phyloP scores from a whole-genome alignment of 2,888 invertebrate genomes.

The Tenthredo distinguenda region DNA sequence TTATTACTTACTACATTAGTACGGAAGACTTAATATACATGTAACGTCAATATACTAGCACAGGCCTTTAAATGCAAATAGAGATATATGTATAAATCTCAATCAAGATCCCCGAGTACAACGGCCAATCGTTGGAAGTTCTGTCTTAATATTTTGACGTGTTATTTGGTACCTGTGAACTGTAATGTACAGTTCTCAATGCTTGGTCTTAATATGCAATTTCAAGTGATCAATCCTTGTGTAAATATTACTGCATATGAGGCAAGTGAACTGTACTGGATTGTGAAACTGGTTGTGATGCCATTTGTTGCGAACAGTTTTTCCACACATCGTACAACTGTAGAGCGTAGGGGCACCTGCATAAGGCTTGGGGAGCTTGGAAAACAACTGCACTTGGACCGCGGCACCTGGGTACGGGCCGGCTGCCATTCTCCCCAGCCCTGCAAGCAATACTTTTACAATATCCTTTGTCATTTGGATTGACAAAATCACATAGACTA shows the following conservation, averaged over 20 bases:
- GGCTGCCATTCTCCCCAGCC: slow-evolving; percentile 39
- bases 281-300: slow-evolving; percentile 61
- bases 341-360: slow-evolving; percentile 38
- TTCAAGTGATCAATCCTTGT: slow-evolving; percentile 69
- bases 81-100: not conserved
- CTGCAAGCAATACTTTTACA: slow-evolving; percentile 47
- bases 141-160: slow-evolving; percentile 25
- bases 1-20: slow-evolving; percentile 36
- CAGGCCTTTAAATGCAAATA: slow-evolving; percentile 5
- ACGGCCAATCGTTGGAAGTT: not conserved
- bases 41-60: not conserved
- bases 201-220: slow-evolving; percentile 63
- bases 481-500: slow-evolving; percentile 12
- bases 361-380: slow-evolving; percentile 43
- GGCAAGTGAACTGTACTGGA: slow-evolving; percentile 60
- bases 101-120: not conserved
- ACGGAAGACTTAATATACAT: slow-evolving; percentile 36
- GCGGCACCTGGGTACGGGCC: not conserved
- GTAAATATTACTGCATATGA: slow-evolving; percentile 61
- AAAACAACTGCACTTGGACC: slow-evolving; percentile 35
- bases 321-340: slow-evolving; percentile 34
- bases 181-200: slow-evolving; percentile 27
- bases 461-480: not conserved
- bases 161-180: slow-evolving; percentile 31
- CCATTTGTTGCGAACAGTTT: slow-evolving; percentile 65